phyloP scores from a whole-genome alignment of 2,888 invertebrate species.

The Drepanosiphum platanoidis region DNA sequence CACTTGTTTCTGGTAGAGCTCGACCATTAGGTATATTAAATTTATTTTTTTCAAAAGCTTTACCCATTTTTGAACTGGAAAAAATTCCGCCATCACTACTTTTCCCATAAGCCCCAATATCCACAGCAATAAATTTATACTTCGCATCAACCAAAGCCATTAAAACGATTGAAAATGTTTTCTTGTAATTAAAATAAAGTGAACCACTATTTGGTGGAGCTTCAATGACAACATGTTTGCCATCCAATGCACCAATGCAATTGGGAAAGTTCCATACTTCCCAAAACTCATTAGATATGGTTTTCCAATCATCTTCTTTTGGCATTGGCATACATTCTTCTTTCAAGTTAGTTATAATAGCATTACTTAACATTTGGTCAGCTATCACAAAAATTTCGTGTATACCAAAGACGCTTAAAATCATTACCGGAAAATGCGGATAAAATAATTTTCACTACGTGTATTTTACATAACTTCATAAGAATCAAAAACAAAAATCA shows the following conservation, averaged over 20 bases:
- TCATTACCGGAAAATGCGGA: conserved; percentile 38
- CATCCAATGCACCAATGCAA: conserved; percentile 62
- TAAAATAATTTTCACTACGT: conserved; percentile 28
- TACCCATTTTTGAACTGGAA: conserved; percentile 34
- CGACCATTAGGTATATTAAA: conserved; percentile 35
- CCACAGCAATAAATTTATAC: conserved; percentile 52
- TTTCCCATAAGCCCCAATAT: conserved; percentile 60
- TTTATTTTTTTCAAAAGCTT: conserved; percentile 24
- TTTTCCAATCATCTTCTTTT: conserved; percentile 30
- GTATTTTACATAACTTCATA: conserved; percentile 35
- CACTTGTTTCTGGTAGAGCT: not conserved
- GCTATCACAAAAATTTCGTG: conserved; percentile 32
- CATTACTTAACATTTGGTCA: conserved; percentile 33
- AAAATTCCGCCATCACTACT: conserved; percentile 55
- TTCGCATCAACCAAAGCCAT: conserved; percentile 60
- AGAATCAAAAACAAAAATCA: conserved; percentile 20
- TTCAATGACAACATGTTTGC: conserved; percentile 58
- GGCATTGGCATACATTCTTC: conserved; percentile 22
- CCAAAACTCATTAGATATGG: conserved; percentile 46
- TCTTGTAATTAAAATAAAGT: conserved; percentile 58
- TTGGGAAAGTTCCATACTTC: conserved; percentile 46
- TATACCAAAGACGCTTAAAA: conserved; percentile 18
- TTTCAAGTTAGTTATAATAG: not conserved
- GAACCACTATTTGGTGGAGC: conserved; percentile 48
- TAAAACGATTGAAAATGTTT: conserved; percentile 43